A percentile compares a stretch with the other conserved stretches of the same genome.
Conservation (phyloP, 2,113 vertebrate species). For the Carollia perspicillata region DNA sequence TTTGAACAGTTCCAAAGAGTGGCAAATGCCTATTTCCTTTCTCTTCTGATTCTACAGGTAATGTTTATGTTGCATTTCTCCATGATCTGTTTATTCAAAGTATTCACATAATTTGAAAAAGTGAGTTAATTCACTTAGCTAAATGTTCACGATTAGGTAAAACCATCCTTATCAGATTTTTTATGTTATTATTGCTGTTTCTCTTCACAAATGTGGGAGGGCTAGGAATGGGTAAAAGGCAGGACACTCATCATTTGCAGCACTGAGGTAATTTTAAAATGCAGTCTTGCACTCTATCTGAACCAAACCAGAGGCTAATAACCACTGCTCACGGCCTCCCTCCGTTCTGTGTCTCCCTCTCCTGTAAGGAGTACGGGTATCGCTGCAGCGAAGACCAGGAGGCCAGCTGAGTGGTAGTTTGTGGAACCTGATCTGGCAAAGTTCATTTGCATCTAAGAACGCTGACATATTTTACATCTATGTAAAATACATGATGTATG, state of each 20-base stretch:
- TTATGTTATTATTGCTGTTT: slow-evolving; percentile 44
- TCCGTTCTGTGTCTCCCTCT: not conserved
- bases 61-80: not conserved
- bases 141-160: not conserved
- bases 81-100: slow-evolving; percentile 1
- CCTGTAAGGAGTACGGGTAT: not conserved
- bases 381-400: not conserved
- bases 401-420: not conserved
- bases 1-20: slow-evolving; percentile 88
- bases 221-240: slow-evolving; percentile 20
- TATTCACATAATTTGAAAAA: slow-evolving; percentile 19
- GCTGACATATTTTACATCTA: not conserved
- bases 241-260: slow-evolving; percentile 58
- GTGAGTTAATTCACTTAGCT: not conserved
- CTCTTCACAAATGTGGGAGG: slow-evolving; percentile 36
- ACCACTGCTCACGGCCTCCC: not conserved
- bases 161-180: slow-evolving; percentile 42
- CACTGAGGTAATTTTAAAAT: slow-evolving; percentile 45
- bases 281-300: slow-evolving; percentile 42
- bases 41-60: slow-evolving; percentile 81
- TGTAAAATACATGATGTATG: not conserved
- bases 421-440: not conserved
- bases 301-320: slow-evolving; percentile 49
- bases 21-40: slow-evolving; percentile 84
- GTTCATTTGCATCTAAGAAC: slow-evolving; percentile 29